phyloP scores from a whole-genome alignment of 2,113 vertebrate genomes.

The Odocoileus virginianus region DNA sequence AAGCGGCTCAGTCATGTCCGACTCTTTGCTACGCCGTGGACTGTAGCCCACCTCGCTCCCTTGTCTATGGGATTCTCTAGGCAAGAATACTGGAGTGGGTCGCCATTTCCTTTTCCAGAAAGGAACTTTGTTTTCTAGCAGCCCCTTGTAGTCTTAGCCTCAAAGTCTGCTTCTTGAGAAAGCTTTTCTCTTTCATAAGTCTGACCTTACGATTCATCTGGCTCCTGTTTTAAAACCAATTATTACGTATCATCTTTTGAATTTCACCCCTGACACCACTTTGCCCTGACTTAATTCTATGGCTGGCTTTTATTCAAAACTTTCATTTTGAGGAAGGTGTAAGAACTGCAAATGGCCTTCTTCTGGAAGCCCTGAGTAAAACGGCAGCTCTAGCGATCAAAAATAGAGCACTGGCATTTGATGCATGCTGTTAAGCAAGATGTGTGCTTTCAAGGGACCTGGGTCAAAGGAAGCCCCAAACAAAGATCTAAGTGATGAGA shows the following conservation, averaged over 20 bases:
- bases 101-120: not conserved
- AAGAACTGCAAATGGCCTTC: constrained; percentile 65
- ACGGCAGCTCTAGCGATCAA: constrained; percentile 42
- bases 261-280: constrained; percentile 79
- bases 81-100: not conserved
- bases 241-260: constrained; percentile 82
- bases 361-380: constrained; percentile 61
- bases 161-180: constrained; percentile 57
- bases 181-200: constrained; percentile 60
- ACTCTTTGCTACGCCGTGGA: not conserved
- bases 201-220: constrained; percentile 77
- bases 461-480: not conserved
- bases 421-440: not conserved
- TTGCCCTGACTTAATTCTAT: constrained; percentile 79
- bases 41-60: not conserved
- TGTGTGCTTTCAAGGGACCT: not conserved
- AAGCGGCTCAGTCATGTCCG: not conserved
- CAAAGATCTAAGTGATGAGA: not conserved
- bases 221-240: constrained; percentile 80
- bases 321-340: constrained; percentile 74
- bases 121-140: not conserved
- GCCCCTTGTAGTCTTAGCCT: not conserved
- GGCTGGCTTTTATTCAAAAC: constrained; percentile 83
- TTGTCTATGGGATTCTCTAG: not conserved
- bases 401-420: not conserved